A percentile compares a stretch with the other conserved stretches of the same genome.
phyloP scores from a whole-genome alignment of 2,797 vertebrate species.

The Ptychobarbus kaznakovi region DNA sequence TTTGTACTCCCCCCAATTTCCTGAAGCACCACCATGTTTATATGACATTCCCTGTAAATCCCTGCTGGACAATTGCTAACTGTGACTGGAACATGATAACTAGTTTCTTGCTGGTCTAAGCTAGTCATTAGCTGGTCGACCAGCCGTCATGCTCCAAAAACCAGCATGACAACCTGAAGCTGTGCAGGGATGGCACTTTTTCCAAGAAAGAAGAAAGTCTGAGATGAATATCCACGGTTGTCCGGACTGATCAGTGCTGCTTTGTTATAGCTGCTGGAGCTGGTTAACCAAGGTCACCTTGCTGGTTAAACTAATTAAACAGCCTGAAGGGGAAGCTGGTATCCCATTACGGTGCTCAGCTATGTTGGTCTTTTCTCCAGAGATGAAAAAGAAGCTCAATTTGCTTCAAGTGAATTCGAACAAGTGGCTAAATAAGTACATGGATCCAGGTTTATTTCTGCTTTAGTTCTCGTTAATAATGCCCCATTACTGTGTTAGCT shows the following conservation, averaged over 20 bases:
- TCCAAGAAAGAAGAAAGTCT: background rate
- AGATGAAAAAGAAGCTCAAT: background rate
- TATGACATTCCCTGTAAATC: background rate
- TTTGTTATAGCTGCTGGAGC: background rate
- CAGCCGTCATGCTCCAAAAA: background rate
- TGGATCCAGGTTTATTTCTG: conserved; percentile 14
- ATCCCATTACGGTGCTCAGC: background rate
- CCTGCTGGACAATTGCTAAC: background rate
- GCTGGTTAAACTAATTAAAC: conserved; percentile 9
- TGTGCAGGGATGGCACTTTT: background rate
- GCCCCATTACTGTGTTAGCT: conserved; percentile 11
- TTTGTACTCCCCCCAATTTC: background rate
- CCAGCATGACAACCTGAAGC: background rate
- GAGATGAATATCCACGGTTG: background rate
- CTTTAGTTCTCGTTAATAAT: conserved; percentile 26
- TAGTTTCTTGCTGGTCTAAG: background rate
- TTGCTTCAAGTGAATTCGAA: background rate
- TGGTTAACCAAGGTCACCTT: background rate
- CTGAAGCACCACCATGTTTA: background rate
- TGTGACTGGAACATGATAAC: background rate
- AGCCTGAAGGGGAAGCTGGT: background rate
- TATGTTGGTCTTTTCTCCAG: background rate
- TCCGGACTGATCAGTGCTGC: background rate
- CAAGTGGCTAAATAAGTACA: background rate
- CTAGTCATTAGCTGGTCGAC: background rate